A percentile compares a stretch with the other conserved stretches of the same genome.
Evolutionary conservation across 2,113 vertebrate genomes (phyloP).

Genomic region (Psilopogon haemacephalus): DNA sequence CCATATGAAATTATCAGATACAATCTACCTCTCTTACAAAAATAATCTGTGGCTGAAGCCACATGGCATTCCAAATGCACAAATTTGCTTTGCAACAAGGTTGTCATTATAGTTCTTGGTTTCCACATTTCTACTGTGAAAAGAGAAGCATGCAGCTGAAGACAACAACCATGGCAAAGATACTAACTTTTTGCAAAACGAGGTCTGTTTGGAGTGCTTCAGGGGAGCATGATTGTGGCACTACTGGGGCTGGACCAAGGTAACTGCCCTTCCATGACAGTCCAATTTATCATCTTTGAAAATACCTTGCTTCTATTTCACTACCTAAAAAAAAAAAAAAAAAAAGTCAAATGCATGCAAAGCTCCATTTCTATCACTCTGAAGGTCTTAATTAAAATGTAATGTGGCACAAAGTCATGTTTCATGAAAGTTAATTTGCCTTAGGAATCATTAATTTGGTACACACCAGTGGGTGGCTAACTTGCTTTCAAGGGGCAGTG

Average conservation of each 20-base stretch:
- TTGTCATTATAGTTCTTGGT: background rate
- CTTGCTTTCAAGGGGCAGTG: background rate
- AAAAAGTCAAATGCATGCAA: background rate
- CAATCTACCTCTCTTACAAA: background rate
- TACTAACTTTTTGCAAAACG: background rate
- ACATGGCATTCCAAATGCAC: background rate
- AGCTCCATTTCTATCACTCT: background rate
- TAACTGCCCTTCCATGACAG: background rate
- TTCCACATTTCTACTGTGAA: background rate
- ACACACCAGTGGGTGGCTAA: background rate
- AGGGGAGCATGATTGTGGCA: rapidly evolving
- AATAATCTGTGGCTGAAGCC: background rate
- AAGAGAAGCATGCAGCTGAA: background rate
- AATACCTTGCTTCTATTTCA: background rate
- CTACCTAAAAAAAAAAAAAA: background rate
- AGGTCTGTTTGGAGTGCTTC: background rate
- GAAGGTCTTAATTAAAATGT: background rate
- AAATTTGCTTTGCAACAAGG: background rate
- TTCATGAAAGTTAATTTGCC: background rate
- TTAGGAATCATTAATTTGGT: background rate
- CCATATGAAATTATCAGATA: background rate
- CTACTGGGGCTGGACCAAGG: rapidly evolving
- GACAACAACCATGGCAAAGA: background rate
- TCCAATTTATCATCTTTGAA: background rate
- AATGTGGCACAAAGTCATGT: background rate